These are phyloP conservation scores for Drosophila tani DNA, from an alignment of 1,140 invertebrate species.

Conservation along the genomic window DNA sequence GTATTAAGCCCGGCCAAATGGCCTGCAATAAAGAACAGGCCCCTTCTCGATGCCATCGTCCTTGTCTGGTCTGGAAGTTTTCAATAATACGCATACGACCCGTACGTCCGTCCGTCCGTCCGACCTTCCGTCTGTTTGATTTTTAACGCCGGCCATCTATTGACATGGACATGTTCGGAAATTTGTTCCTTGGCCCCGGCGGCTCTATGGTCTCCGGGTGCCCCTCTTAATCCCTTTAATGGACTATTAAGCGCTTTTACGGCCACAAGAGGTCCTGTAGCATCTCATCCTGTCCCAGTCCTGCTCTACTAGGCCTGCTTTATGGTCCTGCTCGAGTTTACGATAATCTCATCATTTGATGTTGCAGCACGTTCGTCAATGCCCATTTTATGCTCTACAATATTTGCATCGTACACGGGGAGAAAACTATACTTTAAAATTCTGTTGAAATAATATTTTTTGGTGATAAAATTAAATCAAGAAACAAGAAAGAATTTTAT, in stretches of 20 bases:
- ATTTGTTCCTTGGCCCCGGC: constrained; percentile 50
- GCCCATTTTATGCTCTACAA: constrained; percentile 73
- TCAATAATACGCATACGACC: constrained; percentile 72
- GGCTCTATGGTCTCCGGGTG: constrained; percentile 32
- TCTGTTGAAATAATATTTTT: neutral
- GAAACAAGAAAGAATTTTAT: neutral
- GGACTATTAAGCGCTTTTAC: constrained; percentile 83
- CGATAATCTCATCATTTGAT: constrained; percentile 84
- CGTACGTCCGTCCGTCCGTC: constrained; percentile 20
- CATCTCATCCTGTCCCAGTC: constrained; percentile 10
- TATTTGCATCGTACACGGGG: constrained; percentile 64
- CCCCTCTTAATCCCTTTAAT: constrained; percentile 80
- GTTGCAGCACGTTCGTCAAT: constrained; percentile 79
- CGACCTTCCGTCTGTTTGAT: constrained; percentile 47
- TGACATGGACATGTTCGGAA: constrained; percentile 64
- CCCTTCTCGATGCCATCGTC: constrained; percentile 15
- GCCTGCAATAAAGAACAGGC: constrained; percentile 58
- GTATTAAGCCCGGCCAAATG: constrained; percentile 59
- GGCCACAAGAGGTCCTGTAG: constrained; percentile 56
- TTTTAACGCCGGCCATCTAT: constrained; percentile 53
- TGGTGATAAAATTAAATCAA: too few relatives aligned
- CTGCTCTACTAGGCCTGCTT: constrained; percentile 51
- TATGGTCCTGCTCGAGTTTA: constrained; percentile 70
- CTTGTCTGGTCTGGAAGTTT: constrained; percentile 40
- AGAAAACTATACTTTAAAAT: neutral